Evolutionary conservation across 2,888 invertebrate species (phyloP), one percentile per base, ranked within the genome.

Genomic region (Nemapogon koenigi): DNA sequence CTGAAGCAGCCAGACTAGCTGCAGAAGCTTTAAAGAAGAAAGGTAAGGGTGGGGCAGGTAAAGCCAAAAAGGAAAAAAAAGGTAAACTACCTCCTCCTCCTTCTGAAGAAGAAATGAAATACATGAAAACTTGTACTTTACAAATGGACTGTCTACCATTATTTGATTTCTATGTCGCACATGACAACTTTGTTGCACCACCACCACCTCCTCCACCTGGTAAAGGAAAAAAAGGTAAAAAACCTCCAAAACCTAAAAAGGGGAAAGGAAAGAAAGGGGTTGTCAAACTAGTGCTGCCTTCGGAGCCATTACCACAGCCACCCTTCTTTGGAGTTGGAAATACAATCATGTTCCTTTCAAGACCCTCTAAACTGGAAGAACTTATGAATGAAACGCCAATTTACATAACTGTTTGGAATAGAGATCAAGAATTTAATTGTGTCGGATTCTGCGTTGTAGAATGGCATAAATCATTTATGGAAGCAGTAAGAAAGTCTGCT

Each of bases 301-400:
- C 76, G 0, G 76, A 76, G 49, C 76, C 76, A 0, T 49, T 78
- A 38, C 78, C 78, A 3, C 71, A 73, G 46, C 72, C 75, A 13
- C 78, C 78, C 1, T 76, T 59, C 39, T 75, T 75, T 44, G 76
- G 78, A 1, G 78, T 78, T 0, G 78, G 78, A 1, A 78, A 76
- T 41, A 54, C 70, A 1, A 57, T 72, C 2, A 67, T 72, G 59
- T 78, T 78, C 43, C 40, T 75, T 37, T 72, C 71, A 1, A 58
- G 76, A 45, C 76, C 78, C 16, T 64, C 68, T 0, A 67, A 62
- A 48, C 49, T 78, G 33, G 65, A 65, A 46, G 73, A 76, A 41
- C 45, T 63, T 1, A 51, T 78, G 27, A 54, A 46, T 39, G 62
- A 69, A 39, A 73, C 76, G 15, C 76, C 76, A 2, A 62, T 78